Conservation (phyloP, 53 echinoderm and acorn worm genomes). For the Luidia sarsii region DNA sequence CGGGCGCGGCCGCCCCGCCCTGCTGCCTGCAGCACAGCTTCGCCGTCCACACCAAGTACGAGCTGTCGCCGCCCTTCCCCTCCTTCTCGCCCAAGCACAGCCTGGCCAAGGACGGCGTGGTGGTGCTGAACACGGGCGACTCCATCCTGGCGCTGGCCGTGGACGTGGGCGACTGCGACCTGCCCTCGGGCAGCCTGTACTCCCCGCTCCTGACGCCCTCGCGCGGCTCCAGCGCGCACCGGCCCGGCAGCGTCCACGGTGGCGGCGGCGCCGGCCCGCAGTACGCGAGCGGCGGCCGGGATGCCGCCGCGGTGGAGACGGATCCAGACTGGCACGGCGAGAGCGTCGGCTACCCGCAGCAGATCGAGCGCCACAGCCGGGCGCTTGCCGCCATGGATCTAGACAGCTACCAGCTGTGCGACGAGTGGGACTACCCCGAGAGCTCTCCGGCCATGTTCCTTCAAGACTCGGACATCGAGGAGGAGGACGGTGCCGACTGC, state of each 20-base stretch:
- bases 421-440: conserved; percentile 44
- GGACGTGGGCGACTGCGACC: conserved; percentile 33
- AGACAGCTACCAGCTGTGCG: conserved; percentile 50
- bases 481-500: neutral
- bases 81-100: conserved; percentile 96
- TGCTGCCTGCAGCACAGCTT: conserved; percentile 91
- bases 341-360: conserved; percentile 27
- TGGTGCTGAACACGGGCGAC: conserved; percentile 91
- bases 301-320: neutral
- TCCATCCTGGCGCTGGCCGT: conserved; percentile 12
- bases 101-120: conserved; percentile 93
- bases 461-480: conserved; percentile 19
- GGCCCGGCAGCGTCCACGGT: conserved; percentile 6
- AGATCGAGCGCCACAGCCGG: conserved; percentile 43
- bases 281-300: neutral
- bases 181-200: conserved; percentile 44
- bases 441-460: conserved; percentile 49
- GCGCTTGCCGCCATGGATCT: conserved; percentile 43
- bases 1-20: conserved; percentile 69
- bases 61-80: conserved; percentile 96
- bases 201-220: conserved; percentile 50
- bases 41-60: conserved; percentile 95
- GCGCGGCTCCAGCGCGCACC: conserved; percentile 36
- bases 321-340: neutral
- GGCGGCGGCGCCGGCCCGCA: neutral